These are phyloP conservation scores for Vanessa tameamea DNA, from an alignment of 1,140 invertebrate species.

Conservation along the genomic window DNA sequence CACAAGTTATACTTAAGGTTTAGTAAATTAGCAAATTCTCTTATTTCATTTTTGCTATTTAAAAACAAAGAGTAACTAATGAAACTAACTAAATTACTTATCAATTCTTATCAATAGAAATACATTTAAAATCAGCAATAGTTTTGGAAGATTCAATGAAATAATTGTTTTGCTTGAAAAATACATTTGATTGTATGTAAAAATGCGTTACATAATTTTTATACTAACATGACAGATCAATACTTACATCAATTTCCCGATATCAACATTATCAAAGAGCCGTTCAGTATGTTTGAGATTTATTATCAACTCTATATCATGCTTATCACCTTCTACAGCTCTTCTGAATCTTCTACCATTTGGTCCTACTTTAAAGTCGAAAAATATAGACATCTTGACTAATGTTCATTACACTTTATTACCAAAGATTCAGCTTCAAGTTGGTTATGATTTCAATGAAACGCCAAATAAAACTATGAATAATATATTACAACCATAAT, in stretches of 20 bases:
- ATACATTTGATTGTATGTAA: background rate
- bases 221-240: background rate
- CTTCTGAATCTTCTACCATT: slow-evolving; percentile 62
- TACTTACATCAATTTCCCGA: slow-evolving; percentile 67
- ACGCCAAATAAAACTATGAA: slow-evolving; percentile 49
- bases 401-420: background rate
- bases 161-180: too few relatives aligned
- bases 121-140: too few relatives aligned
- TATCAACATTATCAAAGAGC: slow-evolving; percentile 56
- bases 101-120: too few relatives aligned
- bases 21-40: too few relatives aligned
- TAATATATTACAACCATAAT: slow-evolving; percentile 72
- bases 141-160: too few relatives aligned
- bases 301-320: slow-evolving; percentile 55
- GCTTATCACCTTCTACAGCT: slow-evolving; percentile 64
- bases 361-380: slow-evolving; percentile 60
- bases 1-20: too few relatives aligned
- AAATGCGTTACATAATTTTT: too few relatives aligned
- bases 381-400: slow-evolving; percentile 67
- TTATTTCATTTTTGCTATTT: too few relatives aligned
- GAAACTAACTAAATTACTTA: too few relatives aligned
- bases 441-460: slow-evolving; percentile 41
- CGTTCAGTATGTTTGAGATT: slow-evolving; percentile 42
- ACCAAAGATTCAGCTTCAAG: background rate
- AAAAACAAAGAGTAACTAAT: too few relatives aligned